Conservation (phyloP, 2,888 invertebrate genomes). For the Parnassius orleans region DNA sequence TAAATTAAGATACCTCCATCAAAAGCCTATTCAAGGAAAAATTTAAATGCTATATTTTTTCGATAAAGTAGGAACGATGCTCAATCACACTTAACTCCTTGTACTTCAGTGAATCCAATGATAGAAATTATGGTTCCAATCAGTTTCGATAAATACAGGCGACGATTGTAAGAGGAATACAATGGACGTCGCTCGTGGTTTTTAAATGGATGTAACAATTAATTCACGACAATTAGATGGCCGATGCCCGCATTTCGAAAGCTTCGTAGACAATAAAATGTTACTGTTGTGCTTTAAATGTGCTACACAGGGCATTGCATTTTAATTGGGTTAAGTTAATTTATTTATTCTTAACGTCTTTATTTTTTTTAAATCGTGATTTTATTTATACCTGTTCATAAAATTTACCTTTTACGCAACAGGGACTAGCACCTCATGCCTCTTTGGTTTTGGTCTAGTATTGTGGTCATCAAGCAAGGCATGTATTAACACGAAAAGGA, state of each 20-base stretch:
- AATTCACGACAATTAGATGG: slow-evolving; percentile 78
- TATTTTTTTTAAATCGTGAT: too few species aligned
- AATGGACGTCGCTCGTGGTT: slow-evolving; percentile 69
- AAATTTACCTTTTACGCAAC: too few species aligned
- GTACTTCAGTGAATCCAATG: slow-evolving; percentile 51
- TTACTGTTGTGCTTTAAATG: slow-evolving; percentile 14
- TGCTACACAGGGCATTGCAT: slow-evolving; percentile 10
- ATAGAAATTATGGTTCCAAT: slow-evolving; percentile 66
- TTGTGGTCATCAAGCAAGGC: too few species aligned
- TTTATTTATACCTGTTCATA: too few species aligned
- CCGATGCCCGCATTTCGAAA: slow-evolving; percentile 76
- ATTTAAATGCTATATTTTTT: not conserved
- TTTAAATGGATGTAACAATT: slow-evolving; percentile 81
- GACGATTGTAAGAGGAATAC: slow-evolving; percentile 66
- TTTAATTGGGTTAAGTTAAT: too few species aligned
- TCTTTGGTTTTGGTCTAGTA: too few species aligned
- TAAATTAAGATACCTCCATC: too few species aligned
- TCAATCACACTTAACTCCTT: slow-evolving; percentile 3
- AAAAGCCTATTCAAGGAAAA: too few species aligned
- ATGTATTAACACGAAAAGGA: too few species aligned
- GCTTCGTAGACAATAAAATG: slow-evolving; percentile 40
- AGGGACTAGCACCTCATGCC: too few species aligned
- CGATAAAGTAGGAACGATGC: not conserved
- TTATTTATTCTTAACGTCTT: too few species aligned
- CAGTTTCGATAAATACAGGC: slow-evolving; percentile 60